phyloP scores from a whole-genome alignment of 2,888 invertebrate species.

The Muscina levida region DNA sequence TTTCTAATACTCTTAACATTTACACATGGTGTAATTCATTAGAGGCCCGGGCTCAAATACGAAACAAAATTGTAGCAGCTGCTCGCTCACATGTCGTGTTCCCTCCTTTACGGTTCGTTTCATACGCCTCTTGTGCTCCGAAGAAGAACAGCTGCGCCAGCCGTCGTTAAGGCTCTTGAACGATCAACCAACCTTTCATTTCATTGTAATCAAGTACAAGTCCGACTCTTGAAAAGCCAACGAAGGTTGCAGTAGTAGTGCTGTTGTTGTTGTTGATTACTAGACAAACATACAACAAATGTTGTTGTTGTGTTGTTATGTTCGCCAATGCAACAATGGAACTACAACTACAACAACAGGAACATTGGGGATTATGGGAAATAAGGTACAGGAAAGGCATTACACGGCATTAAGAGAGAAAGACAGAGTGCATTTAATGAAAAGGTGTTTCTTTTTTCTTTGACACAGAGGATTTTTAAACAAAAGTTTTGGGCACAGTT shows the following conservation, averaged over 20 bases:
- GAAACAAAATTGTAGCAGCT: not conserved
- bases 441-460: not conserved
- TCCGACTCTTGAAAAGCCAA: not conserved
- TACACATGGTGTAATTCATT: conserved; percentile 42
- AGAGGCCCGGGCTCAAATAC: not conserved
- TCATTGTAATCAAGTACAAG: not conserved
- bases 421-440: not conserved
- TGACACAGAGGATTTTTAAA: too few species aligned
- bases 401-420: not conserved
- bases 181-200: too few species aligned
- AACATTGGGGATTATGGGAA: not conserved
- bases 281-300: conserved; percentile 30
- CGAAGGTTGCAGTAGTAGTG: too few species aligned
- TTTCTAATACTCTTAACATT: conserved; percentile 23
- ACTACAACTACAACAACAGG: not conserved
- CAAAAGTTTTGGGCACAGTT: too few species aligned
- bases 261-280: conserved; percentile 29
- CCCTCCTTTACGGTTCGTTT: not conserved
- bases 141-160: conserved; percentile 6
- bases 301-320: not conserved
- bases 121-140: not conserved
- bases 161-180: conserved; percentile 20
- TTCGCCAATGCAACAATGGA: too few species aligned
- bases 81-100: not conserved
- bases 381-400: not conserved